Evolutionary conservation across 2,888 invertebrate species (phyloP), one percentile per base, ranked within the genome.

Genomic region (Geophilus truncorum): DNA sequence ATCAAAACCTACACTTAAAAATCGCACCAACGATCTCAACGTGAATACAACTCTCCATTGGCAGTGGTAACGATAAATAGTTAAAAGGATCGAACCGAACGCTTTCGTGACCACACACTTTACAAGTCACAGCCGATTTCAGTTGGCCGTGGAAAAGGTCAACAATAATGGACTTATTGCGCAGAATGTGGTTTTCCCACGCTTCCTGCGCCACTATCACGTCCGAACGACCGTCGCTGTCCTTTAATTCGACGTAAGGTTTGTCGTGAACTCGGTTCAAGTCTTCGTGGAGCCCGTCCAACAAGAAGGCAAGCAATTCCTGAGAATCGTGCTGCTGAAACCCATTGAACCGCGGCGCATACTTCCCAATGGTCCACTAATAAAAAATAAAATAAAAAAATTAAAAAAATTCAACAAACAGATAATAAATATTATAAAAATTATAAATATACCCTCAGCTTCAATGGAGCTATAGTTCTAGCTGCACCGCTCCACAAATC

Each of bases 321-420:
- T 94, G 96, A 80, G 95, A 94, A 89, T 97, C 96, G 88, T 97
- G 96, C 88, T 97, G 97, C 12, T 94, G 94, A 84, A 94, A 94
- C 82, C 95, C 95, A 83, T 92, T 92, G 86, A 97, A 93, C 84
- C 92, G 91, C 40, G 94, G 94, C 80, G 95, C 94, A 88, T 94
- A 93, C 85, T 94, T 93, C 34, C 93, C 92, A 83, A 97, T 94
- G 84, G 94, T 94, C 90, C 93, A 93, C 90, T 90, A 85, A 78
- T 86, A 32, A 30, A 79, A 79, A n/a, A 25, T 6, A 57, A 30
- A 79, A 78, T 80, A 75, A 75, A 40, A 62, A 62, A n/a, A 75
- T 0, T 36, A 77, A 10, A 75, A 25, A 28, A 12, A 34, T 62
- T 40, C 36, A 62, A 76, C 12, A n/a, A 78, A 80, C 25, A 25